Conservation (phyloP, 2,797 vertebrate genomes). For the Stomatorhinus walkeri region DNA sequence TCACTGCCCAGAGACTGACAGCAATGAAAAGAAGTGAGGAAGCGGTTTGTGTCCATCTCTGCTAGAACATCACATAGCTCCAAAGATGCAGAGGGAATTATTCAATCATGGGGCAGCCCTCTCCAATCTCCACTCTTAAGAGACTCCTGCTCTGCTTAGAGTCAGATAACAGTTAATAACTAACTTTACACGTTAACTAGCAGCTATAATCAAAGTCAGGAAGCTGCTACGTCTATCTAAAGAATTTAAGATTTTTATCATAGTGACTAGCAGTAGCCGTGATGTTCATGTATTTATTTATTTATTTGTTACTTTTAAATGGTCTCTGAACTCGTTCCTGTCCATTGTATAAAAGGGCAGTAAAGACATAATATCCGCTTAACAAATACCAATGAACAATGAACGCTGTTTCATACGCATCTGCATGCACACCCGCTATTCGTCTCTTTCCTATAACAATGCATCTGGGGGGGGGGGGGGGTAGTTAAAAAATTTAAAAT, state of each 20-base stretch:
- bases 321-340: conserved; percentile 25
- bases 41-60: not conserved
- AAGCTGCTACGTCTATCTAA: not conserved
- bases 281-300: not conserved
- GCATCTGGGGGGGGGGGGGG: conserved; percentile 43
- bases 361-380: conserved; percentile 72
- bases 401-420: conserved; percentile 52
- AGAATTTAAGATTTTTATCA: not conserved
- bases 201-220: not conserved
- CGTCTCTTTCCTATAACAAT: conserved; percentile 50
- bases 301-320: not conserved
- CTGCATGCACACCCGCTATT: conserved; percentile 43
- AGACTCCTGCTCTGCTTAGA: not conserved
- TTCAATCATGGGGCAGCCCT: not conserved
- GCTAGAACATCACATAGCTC: not conserved
- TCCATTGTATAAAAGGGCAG: conserved; percentile 54
- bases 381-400: conserved; percentile 65
- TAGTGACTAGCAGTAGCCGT: not conserved
- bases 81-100: not conserved
- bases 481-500: conserved; percentile 47
- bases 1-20: conserved; percentile 41
- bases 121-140: not conserved
- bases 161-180: not conserved
- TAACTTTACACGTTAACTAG: not conserved
- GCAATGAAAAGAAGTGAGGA: not conserved